phyloP scores from a whole-genome alignment of 2,797 vertebrate genomes.

The Poecile montanus region DNA sequence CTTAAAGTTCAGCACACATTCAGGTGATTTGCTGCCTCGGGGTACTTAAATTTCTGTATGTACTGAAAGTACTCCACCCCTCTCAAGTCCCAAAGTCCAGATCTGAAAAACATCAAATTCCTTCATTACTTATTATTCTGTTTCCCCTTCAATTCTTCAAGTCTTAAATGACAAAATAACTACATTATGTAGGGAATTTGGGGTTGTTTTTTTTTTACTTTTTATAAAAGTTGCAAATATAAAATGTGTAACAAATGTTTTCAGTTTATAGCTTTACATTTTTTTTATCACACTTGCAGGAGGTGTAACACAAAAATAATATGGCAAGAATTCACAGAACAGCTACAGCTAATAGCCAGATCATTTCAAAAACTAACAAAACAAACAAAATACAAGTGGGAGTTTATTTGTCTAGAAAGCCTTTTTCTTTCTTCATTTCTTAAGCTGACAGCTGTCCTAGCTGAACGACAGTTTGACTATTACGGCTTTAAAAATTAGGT shows the following conservation, averaged over 20 bases:
- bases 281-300: background rate
- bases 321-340: background rate
- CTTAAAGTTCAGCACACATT: background rate
- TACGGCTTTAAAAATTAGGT: background rate
- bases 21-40: background rate
- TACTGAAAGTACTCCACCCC: background rate
- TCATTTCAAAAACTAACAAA: background rate
- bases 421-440: background rate
- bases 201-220: background rate
- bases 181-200: background rate
- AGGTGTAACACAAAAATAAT: background rate
- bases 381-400: background rate
- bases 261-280: background rate
- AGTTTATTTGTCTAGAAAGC: background rate
- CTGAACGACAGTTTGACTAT: background rate
- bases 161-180: background rate
- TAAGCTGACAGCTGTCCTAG: background rate
- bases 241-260: background rate
- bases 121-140: background rate
- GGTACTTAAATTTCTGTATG: background rate
- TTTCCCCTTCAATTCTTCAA: background rate
- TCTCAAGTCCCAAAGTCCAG: background rate
- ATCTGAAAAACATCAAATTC: background rate
- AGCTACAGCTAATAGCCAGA: background rate
- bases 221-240: background rate